Evolutionary conservation across 2,888 invertebrate species (phyloP), one percentile per base, ranked within the genome.

Genomic region (Ophion ellenae): DNA sequence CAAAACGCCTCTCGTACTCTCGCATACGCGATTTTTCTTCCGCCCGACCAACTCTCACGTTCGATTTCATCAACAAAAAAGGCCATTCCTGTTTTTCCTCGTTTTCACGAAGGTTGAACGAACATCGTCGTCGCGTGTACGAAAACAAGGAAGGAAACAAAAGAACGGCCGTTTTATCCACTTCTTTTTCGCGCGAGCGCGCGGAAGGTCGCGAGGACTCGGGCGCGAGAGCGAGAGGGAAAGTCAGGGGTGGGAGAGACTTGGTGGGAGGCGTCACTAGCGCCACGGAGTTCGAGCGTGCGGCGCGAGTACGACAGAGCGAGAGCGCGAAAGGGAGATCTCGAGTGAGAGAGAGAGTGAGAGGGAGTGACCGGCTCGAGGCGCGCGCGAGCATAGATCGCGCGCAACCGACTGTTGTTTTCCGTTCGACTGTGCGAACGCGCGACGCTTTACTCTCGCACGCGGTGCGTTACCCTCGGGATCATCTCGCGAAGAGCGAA

Each of bases 351-450:
- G 80, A 77, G 80, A 83, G 86, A 85, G 81, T 53, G 84, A 83
- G 64, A 74, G 83, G 73, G 87, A 87, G 86, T 84, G 81, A 88
- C 86, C 85, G 89, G 82, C 90, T 88, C 87, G 88, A 88, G 89
- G 87, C 90, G 88, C 82, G 83, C 83, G 81, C 81, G 77, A 84
- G 80, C 84, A 76, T 81, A 83, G 86, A 83, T 81, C 83, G 86
- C 81, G 83, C 83, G 85, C 85, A 86, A 86, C 86, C 47, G 81
- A 74, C 86, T 86, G 87, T 88, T 89, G 88, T 89, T 89, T 89
- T 89, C 83, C 71, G 80, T 88, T 87, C 88, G 89, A 89, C 88
- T 88, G 81, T 14, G 53, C 53, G 53, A 53, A 53, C 86, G 78
- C 76, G 80, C 86, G 86, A 86, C 79, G 82, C 85, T 76, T 81